A percentile compares a stretch with the other conserved stretches of the same genome.
These are phyloP conservation scores for Rhea americana DNA, from an alignment of 2,113 vertebrate genomes.

Conservation along the genomic window DNA sequence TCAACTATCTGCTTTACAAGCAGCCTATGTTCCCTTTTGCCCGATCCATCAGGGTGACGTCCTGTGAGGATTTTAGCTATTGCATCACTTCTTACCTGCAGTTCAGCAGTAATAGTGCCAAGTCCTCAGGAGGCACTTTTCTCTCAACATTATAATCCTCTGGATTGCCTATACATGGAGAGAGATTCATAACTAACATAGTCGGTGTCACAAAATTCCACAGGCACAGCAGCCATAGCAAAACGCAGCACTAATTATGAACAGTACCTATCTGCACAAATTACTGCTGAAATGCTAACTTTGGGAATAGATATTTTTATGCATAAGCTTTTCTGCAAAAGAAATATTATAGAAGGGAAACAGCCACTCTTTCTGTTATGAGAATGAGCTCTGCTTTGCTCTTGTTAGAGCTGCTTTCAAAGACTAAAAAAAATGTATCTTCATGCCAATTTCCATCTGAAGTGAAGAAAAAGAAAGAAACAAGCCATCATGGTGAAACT, in stretches of 20 bases:
- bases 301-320: conserved; percentile 51
- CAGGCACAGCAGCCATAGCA: not conserved
- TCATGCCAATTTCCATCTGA: not conserved
- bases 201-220: conserved; percentile 48
- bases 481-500: not conserved
- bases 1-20: conserved; percentile 1
- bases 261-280: conserved; percentile 37
- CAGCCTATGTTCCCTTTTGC: conserved; percentile 23
- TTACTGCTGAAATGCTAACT: conserved; percentile 33
- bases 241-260: conserved; percentile 17
- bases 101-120: not conserved
- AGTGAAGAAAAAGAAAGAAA: not conserved
- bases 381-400: conserved; percentile 14
- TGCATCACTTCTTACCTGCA: conserved; percentile 39
- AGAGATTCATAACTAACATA: conserved; percentile 8
- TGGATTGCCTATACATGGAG: not conserved
- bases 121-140: conserved; percentile 42
- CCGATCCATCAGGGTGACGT: not conserved
- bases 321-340: conserved; percentile 42
- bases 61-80: conserved; percentile 40
- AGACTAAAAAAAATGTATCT: not conserved
- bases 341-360: conserved; percentile 28
- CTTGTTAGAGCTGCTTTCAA: conserved; percentile 21
- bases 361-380: conserved; percentile 2
- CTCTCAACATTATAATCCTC: conserved; percentile 10